Conservation (phyloP, 2,888 invertebrate species). For the Gasteruption jaculator region DNA sequence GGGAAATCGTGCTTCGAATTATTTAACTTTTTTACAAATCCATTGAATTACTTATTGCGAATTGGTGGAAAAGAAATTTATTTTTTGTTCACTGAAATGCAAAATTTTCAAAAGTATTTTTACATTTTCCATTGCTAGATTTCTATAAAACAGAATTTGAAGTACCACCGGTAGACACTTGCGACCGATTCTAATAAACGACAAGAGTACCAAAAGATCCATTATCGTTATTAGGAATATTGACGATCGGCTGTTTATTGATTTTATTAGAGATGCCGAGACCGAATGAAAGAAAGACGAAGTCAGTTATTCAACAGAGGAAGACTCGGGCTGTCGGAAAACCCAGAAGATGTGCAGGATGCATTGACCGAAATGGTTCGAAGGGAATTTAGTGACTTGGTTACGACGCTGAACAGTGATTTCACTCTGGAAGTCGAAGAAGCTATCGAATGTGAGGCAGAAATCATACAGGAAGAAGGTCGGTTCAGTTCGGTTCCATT, state of each 20-base stretch:
- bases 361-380: constrained; percentile 38
- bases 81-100: too few species aligned
- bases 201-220: not conserved
- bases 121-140: too few species aligned
- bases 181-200: too few species aligned
- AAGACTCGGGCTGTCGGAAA: constrained; percentile 30
- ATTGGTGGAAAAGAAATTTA: too few species aligned
- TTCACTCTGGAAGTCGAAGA: constrained; percentile 32
- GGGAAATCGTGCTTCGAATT: too few species aligned
- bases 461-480: constrained; percentile 40
- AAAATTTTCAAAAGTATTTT: not conserved
- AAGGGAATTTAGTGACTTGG: constrained; percentile 36
- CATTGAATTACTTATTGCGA: too few species aligned
- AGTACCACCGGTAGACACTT: too few species aligned
- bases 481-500: constrained; percentile 1
- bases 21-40: too few species aligned
- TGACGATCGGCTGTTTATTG: too few species aligned
- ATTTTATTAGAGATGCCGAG: constrained; percentile 37
- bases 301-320: constrained; percentile 34
- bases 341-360: constrained; percentile 27
- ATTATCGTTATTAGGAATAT: too few species aligned
- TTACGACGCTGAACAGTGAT: constrained; percentile 16
- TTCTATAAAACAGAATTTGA: too few species aligned
- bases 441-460: constrained; percentile 32
- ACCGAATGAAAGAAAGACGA: constrained; percentile 40